Percentiles rank a stretch among this genome's conserved stretches.
Conservation (phyloP, 2,888 invertebrate species). For the Drosophila borealis region DNA sequence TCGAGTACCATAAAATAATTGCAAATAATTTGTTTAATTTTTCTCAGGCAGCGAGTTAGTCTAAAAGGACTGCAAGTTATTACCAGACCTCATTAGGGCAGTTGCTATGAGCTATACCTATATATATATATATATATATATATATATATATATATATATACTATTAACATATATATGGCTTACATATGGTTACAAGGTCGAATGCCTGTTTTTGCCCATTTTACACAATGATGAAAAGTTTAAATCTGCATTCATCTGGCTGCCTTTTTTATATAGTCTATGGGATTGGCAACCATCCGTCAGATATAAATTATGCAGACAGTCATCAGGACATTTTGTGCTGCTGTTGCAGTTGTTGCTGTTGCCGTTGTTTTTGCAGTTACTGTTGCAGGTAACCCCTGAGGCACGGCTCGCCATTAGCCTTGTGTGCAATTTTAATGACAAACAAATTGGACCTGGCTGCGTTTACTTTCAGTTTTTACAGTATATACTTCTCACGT, state of each 20-base stretch:
- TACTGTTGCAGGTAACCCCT: slow-evolving; percentile 49
- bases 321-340: slow-evolving; percentile 59
- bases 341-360: slow-evolving; percentile 17
- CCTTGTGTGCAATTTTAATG: slow-evolving; percentile 81
- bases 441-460: slow-evolving; percentile 72
- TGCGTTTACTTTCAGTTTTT: slow-evolving; percentile 47
- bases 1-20: no score
- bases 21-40: no score
- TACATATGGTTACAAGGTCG: no score
- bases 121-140: no score
- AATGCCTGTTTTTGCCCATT: not conserved
- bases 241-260: slow-evolving; percentile 10
- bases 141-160: no score
- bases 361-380: not conserved
- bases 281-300: slow-evolving; percentile 34
- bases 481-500: slow-evolving; percentile 2
- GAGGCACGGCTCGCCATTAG: slow-evolving; percentile 69
- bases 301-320: slow-evolving; percentile 62
- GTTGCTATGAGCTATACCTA: no score
- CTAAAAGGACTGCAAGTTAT: no score
- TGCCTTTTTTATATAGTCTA: slow-evolving; percentile 12
- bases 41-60: no score
- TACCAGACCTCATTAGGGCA: no score
- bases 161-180: no score
- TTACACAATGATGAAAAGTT: slow-evolving; percentile 1